Evolutionary conservation across 2,888 invertebrate genomes (phyloP), one percentile per base, ranked within the genome.

Genomic region (Caenorhabditis imperialis): DNA sequence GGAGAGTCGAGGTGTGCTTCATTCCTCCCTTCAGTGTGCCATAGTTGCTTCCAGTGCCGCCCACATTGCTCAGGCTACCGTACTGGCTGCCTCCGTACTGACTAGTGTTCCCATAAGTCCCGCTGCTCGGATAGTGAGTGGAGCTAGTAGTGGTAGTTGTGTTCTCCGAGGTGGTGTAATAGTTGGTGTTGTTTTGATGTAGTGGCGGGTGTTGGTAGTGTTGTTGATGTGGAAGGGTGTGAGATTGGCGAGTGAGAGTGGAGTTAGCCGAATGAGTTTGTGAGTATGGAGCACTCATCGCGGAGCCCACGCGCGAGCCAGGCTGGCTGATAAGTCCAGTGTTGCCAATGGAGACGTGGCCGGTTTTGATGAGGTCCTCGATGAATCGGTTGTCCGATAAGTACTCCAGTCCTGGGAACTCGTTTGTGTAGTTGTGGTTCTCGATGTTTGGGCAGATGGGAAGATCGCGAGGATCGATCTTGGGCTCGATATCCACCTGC

Each of bases 401-500:
- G 27, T 78, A 73, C 42, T 80, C 80, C 5, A 80, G 61, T 22
- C 80, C 80, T 5, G 80, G 80, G 22, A 80, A 80, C 30, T 80
- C 80, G 4, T 58, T 40, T 1, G 75, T 76, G 54, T 74, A 78
- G 58, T 78, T 80, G 45, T 75, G 74, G 2, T 58, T 67, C 37
- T 78, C 70, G 33, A 78, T 78, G 25, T 75, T 75, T 12, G 78
- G 78, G 10, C 63, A 55, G 27, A 54, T 44, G 3, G 75, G 75
- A 30, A 75, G 60, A 35, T 75, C 63, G 44, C 51, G 58, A 6
- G 65, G 60, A 33, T 63, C 62, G 35, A 75, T 75, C 42, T 50
- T 57, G 38, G 62, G 75, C 7, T 58, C 58, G 18, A 54, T 23
- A 27, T 69, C 48, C 5, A 70, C 55, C 18, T 70, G 58, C 12